These are phyloP conservation scores for Bombus fervidus DNA, from an alignment of 1,140 invertebrate genomes.

Conservation along the genomic window DNA sequence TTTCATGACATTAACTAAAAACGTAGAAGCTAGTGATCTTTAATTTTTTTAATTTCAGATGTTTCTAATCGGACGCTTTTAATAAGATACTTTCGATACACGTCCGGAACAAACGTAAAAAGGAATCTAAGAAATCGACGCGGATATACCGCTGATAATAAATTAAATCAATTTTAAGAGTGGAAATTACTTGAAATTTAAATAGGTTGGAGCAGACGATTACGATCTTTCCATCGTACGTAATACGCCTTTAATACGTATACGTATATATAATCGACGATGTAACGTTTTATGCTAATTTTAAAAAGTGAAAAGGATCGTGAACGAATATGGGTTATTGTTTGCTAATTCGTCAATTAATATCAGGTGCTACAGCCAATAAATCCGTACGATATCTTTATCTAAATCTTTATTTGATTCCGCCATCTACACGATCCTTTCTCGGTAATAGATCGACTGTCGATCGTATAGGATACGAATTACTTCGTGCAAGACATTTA, in stretches of 20 bases:
- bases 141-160: neutral
- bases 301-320: neutral
- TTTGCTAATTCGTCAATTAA: neutral
- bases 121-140: too few species aligned
- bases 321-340: neutral
- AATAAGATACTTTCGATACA: too few species aligned
- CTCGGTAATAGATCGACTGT: neutral
- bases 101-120: too few species aligned
- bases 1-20: too few species aligned
- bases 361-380: too few species aligned
- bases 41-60: too few species aligned
- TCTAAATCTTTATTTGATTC: neutral
- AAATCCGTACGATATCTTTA: neutral
- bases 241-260: too few species aligned
- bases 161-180: neutral
- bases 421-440: too few species aligned
- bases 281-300: neutral
- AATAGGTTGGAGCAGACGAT: neutral
- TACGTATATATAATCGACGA: neutral
- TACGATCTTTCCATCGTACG: neutral
- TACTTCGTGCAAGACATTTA: too few species aligned
- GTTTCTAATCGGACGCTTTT: too few species aligned
- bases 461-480: too few species aligned
- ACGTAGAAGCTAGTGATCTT: too few species aligned
- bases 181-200: neutral